A percentile compares a stretch with the other conserved stretches of the same genome.
phyloP scores from a whole-genome alignment of 2,888 invertebrate species.

The Agrilus cyanescens region DNA sequence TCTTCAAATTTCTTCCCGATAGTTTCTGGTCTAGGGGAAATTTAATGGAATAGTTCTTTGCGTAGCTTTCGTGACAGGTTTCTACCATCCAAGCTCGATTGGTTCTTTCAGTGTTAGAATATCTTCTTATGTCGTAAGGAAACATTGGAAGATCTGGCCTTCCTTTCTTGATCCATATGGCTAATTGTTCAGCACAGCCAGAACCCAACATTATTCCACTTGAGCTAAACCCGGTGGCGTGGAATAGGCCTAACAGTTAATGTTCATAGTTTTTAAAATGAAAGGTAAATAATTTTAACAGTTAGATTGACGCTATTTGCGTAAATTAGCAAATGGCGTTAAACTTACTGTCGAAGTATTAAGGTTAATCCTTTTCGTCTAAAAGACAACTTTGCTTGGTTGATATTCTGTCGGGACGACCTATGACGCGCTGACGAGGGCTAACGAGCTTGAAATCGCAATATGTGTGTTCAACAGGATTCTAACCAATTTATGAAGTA shows the following conservation, averaged over 20 bases:
- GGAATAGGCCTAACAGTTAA: slow-evolving; percentile 52
- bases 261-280: too few species aligned
- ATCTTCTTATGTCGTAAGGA: slow-evolving; percentile 73
- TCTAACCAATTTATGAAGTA: too few species aligned
- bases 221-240: slow-evolving; percentile 83
- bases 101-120: slow-evolving; percentile 58
- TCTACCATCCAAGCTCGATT: slow-evolving; percentile 67
- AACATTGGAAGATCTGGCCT: slow-evolving; percentile 79
- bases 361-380: too few species aligned
- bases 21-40: slow-evolving; percentile 76
- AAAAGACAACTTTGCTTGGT: too few species aligned
- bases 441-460: too few species aligned
- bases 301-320: too few species aligned
- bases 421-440: too few species aligned
- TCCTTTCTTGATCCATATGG: slow-evolving; percentile 73
- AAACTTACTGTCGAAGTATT: too few species aligned
- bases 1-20: slow-evolving; percentile 62
- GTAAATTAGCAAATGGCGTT: too few species aligned
- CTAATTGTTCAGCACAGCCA: slow-evolving; percentile 75
- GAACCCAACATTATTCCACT: slow-evolving; percentile 88
- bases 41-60: slow-evolving; percentile 69
- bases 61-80: slow-evolving; percentile 83
- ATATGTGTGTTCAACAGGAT: too few species aligned
- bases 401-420: too few species aligned
- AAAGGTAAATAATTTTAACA: too few species aligned